Evolutionary conservation across 2,888 invertebrate species (phyloP).

Genomic region (Ophion ventricosus): DNA sequence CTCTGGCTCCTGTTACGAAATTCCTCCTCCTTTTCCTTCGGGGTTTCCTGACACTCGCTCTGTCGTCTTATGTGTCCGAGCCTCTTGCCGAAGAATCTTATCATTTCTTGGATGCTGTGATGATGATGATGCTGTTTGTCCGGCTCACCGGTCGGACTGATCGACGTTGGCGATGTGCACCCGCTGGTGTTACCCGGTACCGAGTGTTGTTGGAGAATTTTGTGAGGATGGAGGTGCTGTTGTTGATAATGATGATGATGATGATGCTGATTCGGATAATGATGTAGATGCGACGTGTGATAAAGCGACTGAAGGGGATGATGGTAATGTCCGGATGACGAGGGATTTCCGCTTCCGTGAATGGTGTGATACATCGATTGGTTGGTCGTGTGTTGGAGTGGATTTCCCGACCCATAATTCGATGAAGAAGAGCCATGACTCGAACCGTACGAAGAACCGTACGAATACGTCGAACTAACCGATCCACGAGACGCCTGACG

Average conservation of each 20-base stretch:
- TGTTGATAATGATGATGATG: slow-evolving; percentile 81
- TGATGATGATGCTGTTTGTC: slow-evolving; percentile 85
- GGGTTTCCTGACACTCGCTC: slow-evolving; percentile 85
- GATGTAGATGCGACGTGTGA: slow-evolving; percentile 74
- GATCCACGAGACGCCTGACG: slow-evolving; percentile 76
- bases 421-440: slow-evolving; percentile 81
- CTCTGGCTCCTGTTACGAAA: slow-evolving; percentile 92
- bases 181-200: slow-evolving; percentile 68
- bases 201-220: slow-evolving; percentile 73
- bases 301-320: slow-evolving; percentile 74
- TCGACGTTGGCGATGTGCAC: slow-evolving; percentile 74
- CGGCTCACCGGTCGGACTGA: slow-evolving; percentile 76
- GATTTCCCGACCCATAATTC: slow-evolving; percentile 83
- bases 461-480: slow-evolving; percentile 80
- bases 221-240: slow-evolving; percentile 67
- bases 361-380: slow-evolving; percentile 82
- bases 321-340: slow-evolving; percentile 76
- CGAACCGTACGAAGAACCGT: slow-evolving; percentile 75
- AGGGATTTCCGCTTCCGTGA: slow-evolving; percentile 75
- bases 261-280: slow-evolving; percentile 73
- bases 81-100: slow-evolving; percentile 90
- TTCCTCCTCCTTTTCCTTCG: slow-evolving; percentile 85
- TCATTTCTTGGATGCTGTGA: slow-evolving; percentile 91
- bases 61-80: slow-evolving; percentile 89
- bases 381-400: slow-evolving; percentile 75